These are phyloP conservation scores for Halcyon leucocephala DNA, from an alignment of 2,797 vertebrate genomes.

Conservation along the genomic window DNA sequence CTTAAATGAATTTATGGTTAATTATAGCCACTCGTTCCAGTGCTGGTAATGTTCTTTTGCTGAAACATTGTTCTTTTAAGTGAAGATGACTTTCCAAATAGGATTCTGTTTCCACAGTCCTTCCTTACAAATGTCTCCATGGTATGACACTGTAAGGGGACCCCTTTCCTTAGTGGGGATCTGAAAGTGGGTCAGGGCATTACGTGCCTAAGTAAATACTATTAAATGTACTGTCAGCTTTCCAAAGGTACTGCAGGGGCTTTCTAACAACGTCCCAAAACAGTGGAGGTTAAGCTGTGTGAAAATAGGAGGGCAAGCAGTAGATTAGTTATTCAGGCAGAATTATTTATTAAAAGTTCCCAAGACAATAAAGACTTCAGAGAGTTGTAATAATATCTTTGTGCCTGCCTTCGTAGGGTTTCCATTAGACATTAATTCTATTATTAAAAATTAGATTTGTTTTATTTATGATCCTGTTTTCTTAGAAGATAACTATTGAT, in stretches of 20 bases:
- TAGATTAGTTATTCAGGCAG: not conserved
- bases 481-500: conserved; percentile 14
- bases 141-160: not conserved
- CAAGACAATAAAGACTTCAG: not conserved
- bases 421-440: not conserved
- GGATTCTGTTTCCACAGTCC: not conserved
- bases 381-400: not conserved
- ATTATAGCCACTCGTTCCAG: conserved; percentile 1
- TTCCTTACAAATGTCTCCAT: not conserved
- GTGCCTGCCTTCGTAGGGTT: not conserved
- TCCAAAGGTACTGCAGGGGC: not conserved
- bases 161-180: not conserved
- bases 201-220: not conserved
- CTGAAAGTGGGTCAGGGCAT: not conserved
- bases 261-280: not conserved
- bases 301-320: not conserved
- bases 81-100: not conserved
- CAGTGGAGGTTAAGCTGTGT: not conserved
- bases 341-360: conserved; percentile 15
- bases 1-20: not conserved
- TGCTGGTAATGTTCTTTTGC: not conserved
- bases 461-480: conserved; percentile 27
- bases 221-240: not conserved
- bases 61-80: conserved; percentile 10
- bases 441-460: conserved; percentile 23